Percentiles rank a stretch among this genome's conserved stretches.
These are phyloP conservation scores for Thamnaconus septentrionalis DNA, from an alignment of 2,113 vertebrate species.

Conservation along the genomic window DNA sequence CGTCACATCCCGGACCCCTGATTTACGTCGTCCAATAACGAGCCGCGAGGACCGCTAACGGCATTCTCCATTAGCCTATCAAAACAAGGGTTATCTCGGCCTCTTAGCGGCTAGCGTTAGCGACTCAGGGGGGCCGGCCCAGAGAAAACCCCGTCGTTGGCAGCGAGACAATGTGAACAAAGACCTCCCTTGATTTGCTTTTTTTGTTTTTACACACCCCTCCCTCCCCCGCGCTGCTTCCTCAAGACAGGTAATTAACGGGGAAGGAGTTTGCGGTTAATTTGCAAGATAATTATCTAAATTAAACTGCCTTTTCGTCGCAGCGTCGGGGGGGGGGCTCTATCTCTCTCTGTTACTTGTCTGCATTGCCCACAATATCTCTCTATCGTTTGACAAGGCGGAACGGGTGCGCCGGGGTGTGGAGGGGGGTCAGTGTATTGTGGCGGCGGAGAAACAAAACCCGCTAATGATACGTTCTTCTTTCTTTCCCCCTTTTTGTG, in stretches of 20 bases:
- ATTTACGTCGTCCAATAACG: slow-evolving; percentile 90
- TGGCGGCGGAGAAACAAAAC: slow-evolving; percentile 55
- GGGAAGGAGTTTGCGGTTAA: slow-evolving; percentile 70
- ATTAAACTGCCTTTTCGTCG: slow-evolving; percentile 69
- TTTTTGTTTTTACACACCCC: slow-evolving; percentile 44
- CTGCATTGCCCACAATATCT: slow-evolving; percentile 23
- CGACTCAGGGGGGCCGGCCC: slow-evolving; percentile 60
- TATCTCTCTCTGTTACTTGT: slow-evolving; percentile 25
- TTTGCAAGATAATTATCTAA: slow-evolving; percentile 77
- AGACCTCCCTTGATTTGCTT: slow-evolving; percentile 59
- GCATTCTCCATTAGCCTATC: slow-evolving; percentile 86
- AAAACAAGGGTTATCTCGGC: slow-evolving; percentile 75
- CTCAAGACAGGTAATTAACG: slow-evolving; percentile 74
- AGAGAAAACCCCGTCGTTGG: too few species aligned
- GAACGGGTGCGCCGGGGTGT: too few species aligned
- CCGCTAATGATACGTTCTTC: slow-evolving; percentile 62
- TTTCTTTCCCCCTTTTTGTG: slow-evolving; percentile 46
- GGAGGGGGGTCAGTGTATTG: slow-evolving; percentile 56
- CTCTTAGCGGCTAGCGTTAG: slow-evolving; percentile 63
- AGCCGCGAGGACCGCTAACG: slow-evolving; percentile 70
- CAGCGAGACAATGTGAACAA: slow-evolving; percentile 61
- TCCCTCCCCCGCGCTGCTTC: slow-evolving; percentile 27
- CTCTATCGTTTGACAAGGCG: slow-evolving; percentile 46
- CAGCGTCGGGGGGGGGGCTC: slow-evolving; percentile 17
- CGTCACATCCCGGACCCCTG: slow-evolving; percentile 78